Evolutionary conservation across 2,797 vertebrate genomes (phyloP).

Genomic region (Babyrousa celebensis): DNA sequence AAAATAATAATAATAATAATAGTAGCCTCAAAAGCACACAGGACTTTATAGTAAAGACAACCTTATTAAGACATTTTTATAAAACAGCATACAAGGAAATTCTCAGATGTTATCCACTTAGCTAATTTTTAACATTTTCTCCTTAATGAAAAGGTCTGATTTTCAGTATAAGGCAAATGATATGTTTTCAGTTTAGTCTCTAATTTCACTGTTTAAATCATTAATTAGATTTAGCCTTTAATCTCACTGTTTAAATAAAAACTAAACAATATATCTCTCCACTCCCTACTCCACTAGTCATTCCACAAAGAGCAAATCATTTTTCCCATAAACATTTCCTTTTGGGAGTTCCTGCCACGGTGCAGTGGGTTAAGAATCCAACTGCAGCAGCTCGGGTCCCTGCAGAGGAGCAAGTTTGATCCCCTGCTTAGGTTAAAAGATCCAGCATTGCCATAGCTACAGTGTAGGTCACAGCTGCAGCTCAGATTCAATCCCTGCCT

Average conservation of each 20-base stretch:
- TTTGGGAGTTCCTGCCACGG: too few species aligned
- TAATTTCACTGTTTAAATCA: slow-evolving; percentile 30
- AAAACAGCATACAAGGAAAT: slow-evolving; percentile 21
- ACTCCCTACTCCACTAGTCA: not conserved
- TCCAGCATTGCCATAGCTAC: too few species aligned
- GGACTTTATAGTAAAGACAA: slow-evolving; percentile 13
- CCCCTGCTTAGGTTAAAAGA: too few species aligned
- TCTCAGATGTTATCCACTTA: slow-evolving; percentile 51
- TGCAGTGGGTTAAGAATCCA: too few species aligned
- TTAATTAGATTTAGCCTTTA: slow-evolving; percentile 18
- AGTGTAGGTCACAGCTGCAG: too few species aligned
- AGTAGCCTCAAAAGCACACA: not conserved
- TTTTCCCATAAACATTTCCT: not conserved
- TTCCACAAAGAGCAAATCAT: slow-evolving; percentile 12
- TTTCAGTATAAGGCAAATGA: slow-evolving; percentile 49
- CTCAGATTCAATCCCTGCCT: too few species aligned
- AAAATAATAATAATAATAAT: not conserved
- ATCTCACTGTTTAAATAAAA: slow-evolving; percentile 49
- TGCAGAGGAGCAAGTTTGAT: too few species aligned
- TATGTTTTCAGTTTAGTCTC: slow-evolving; percentile 38
- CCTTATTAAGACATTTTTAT: not conserved
- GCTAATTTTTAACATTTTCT: slow-evolving; percentile 3
- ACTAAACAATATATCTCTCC: not conserved
- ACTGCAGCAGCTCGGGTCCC: too few species aligned
- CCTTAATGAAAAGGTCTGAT: slow-evolving; percentile 52